phyloP scores from a whole-genome alignment of 2,888 invertebrate genomes.

The Suillia variegata region DNA sequence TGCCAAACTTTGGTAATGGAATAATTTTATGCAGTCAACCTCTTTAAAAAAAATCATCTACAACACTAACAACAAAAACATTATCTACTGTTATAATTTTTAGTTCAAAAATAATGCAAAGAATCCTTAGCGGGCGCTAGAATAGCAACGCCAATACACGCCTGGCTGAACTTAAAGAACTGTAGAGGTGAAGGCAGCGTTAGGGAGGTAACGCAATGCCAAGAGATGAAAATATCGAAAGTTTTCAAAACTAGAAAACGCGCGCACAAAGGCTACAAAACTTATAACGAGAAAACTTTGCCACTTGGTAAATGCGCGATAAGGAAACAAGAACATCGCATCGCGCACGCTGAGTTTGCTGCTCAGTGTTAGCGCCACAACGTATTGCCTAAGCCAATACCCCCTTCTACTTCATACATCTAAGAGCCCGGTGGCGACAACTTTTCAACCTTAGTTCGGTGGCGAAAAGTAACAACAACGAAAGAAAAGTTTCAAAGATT shows the following conservation, averaged over 20 bases:
- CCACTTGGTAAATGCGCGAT: conserved; percentile 60
- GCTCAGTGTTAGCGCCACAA: not conserved
- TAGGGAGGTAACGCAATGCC: conserved; percentile 14
- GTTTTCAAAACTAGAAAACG: conserved; percentile 45
- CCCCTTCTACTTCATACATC: conserved; percentile 7
- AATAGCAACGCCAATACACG: conserved; percentile 28
- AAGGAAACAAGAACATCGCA: conserved; percentile 50
- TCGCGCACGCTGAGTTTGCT: not conserved
- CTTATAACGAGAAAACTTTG: conserved; percentile 63
- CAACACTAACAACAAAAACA: conserved; percentile 50
- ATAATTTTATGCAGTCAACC: conserved; percentile 40
- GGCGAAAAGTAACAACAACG: conserved; percentile 22
- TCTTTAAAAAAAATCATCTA: too few species aligned
- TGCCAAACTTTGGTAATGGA: conserved; percentile 21
- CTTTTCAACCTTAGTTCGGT: conserved; percentile 24
- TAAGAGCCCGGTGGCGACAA: conserved; percentile 14
- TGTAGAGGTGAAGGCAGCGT: not conserved
- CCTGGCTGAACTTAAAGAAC: conserved; percentile 12
- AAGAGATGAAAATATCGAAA: conserved; percentile 54
- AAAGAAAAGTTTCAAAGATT: conserved; percentile 24
- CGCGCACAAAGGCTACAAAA: conserved; percentile 55
- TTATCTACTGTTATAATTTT: too few species aligned
- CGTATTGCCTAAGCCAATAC: too few species aligned
- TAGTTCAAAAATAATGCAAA: conserved; percentile 5
- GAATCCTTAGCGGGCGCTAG: conserved; percentile 3